Conservation (phyloP, 2,888 invertebrate genomes). For the Pseudanteris insignis region DNA sequence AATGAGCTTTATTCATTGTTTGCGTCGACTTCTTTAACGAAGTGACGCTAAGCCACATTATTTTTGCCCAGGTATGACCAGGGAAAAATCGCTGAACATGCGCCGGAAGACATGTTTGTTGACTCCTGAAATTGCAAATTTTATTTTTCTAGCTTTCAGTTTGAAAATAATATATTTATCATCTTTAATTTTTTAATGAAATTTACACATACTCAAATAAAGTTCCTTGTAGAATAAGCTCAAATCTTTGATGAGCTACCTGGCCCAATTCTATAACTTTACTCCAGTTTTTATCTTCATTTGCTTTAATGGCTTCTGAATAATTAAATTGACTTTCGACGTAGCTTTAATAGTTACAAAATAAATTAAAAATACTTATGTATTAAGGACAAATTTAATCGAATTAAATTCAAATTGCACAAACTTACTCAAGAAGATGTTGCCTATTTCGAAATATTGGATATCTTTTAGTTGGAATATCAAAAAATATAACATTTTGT, state of each 20-base stretch:
- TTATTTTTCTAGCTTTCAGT: no score
- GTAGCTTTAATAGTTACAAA: conserved; percentile 48
- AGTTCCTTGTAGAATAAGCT: conserved; percentile 5
- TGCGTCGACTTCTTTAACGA: conserved; percentile 58
- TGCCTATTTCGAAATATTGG: conserved; percentile 55
- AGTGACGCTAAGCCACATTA: conserved; percentile 55
- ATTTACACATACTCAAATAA: not conserved
- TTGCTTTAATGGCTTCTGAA: conserved; percentile 35
- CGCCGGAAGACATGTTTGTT: conserved; percentile 47
- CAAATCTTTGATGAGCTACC: conserved; percentile 45
- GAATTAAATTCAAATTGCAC: no score
- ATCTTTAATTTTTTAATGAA: not conserved
- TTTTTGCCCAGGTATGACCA: conserved; percentile 56
- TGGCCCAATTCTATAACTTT: conserved; percentile 47
- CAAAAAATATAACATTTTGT: conserved; percentile 52
- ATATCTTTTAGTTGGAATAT: conserved; percentile 43
- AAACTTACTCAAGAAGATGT: conserved; percentile 54
- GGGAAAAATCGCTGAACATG: conserved; percentile 54
- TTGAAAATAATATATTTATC: not conserved
- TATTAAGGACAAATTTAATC: no score
- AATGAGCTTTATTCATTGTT: no score
- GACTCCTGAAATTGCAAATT: conserved; percentile 21
- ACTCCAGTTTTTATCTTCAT: conserved; percentile 54
- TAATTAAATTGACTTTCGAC: conserved; percentile 47
- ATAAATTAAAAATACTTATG: no score